A percentile compares a stretch with the other conserved stretches of the same genome.
These are phyloP conservation scores for Synanthedon tipuliformis DNA, from an alignment of 2,888 invertebrate genomes.

Conservation along the genomic window DNA sequence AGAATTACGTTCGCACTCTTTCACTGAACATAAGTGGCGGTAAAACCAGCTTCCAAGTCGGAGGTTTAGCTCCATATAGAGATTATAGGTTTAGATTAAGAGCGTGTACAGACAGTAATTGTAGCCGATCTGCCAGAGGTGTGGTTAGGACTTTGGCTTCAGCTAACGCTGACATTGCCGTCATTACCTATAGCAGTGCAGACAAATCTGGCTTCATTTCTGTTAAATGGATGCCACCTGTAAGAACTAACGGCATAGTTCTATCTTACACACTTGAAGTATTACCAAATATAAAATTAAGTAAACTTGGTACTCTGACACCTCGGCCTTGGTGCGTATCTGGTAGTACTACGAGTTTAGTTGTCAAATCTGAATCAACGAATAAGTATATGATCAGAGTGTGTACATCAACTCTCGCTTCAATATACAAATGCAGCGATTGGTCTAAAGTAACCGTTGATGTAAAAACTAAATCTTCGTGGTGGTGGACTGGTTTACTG, in stretches of 20 bases:
- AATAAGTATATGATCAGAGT: constrained; percentile 26
- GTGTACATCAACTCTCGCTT: constrained; percentile 28
- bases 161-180: constrained; percentile 34
- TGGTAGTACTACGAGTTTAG: constrained; percentile 16
- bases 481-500: constrained; percentile 31
- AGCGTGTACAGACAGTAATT: constrained; percentile 32
- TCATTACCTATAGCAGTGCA: constrained; percentile 17
- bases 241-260: constrained; percentile 43
- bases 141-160: constrained; percentile 39
- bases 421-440: constrained; percentile 21
- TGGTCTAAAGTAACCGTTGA: constrained; percentile 8
- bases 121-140: constrained; percentile 41
- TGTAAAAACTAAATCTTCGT: constrained; percentile 11
- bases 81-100: constrained; percentile 51
- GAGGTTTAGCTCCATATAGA: constrained; percentile 43
- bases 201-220: constrained; percentile 24
- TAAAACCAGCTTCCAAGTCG: constrained; percentile 30
- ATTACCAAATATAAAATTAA: constrained; percentile 22
- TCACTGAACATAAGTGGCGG: constrained; percentile 28
- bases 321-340: constrained; percentile 39
- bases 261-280: constrained; percentile 47
- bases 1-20: constrained; percentile 29
- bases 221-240: constrained; percentile 43
- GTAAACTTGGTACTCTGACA: constrained; percentile 18
- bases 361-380: constrained; percentile 18